phyloP scores from a whole-genome alignment of 2,797 vertebrate genomes.

The Galagoides demidoff region DNA sequence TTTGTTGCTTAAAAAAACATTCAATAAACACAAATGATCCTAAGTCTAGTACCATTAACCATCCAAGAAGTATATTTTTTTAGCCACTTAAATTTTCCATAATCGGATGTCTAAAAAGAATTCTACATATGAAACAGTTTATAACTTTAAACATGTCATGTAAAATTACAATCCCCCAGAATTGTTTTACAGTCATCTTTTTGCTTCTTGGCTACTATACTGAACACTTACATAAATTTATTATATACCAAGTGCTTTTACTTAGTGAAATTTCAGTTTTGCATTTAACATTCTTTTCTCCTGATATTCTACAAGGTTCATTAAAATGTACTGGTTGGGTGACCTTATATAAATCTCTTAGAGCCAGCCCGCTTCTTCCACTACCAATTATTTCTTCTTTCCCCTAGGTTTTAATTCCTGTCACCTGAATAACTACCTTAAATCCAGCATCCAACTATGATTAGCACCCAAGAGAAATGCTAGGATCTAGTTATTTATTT shows the following conservation, averaged over 20 bases:
- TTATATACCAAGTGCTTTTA: not conserved
- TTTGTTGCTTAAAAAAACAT: slow-evolving; percentile 12
- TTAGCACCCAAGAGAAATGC: slow-evolving; percentile 10
- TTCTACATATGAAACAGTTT: not conserved
- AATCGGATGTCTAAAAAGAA: not conserved
- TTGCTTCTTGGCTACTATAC: not conserved
- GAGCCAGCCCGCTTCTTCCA: not conserved
- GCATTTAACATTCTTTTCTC: not conserved
- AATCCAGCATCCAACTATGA: slow-evolving; percentile 29
- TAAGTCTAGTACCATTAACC: not conserved
- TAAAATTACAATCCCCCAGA: not conserved
- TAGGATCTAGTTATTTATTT: not conserved
- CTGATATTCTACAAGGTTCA: not conserved
- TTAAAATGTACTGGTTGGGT: not conserved
- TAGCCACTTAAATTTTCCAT: not conserved
- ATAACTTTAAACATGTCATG: not conserved
- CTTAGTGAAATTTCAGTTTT: not conserved
- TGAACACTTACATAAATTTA: not conserved
- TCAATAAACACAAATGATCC: slow-evolving; percentile 20
- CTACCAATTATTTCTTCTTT: not conserved
- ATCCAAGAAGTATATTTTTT: not conserved
- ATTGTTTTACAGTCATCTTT: not conserved
- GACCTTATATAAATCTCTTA: not conserved
- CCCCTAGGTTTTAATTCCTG: not conserved
- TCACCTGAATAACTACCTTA: not conserved